A percentile compares a stretch with the other conserved stretches of the same genome.
These are phyloP conservation scores for Cavia porcellus DNA, from an alignment of 2,113 vertebrate genomes.

Conservation along the genomic window DNA sequence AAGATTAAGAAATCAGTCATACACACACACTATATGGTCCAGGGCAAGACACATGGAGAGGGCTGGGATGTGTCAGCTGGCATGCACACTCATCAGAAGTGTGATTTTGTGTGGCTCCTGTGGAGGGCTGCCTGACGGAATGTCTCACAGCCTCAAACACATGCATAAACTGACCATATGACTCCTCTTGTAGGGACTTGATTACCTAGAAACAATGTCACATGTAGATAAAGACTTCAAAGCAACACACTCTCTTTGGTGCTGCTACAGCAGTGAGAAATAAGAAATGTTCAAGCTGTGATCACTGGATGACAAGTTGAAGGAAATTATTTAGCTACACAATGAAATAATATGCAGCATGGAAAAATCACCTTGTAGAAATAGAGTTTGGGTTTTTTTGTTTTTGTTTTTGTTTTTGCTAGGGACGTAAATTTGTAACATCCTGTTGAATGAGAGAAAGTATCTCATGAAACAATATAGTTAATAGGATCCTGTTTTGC, in stretches of 20 bases:
- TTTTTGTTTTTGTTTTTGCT: conserved; percentile 37
- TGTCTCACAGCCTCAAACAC: conserved; percentile 34
- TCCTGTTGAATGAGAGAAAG: not conserved
- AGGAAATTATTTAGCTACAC: not conserved
- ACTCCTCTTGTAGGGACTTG: conserved; percentile 28
- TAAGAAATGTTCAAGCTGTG: conserved; percentile 15
- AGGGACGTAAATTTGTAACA: not conserved
- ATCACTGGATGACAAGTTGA: not conserved
- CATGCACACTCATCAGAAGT: not conserved
- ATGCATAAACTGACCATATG: conserved; percentile 29
- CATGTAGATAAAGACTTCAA: conserved; percentile 2
- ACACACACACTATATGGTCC: not conserved
- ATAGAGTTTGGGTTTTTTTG: too few species aligned
- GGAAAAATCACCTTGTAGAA: not conserved
- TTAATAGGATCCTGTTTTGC: not conserved
- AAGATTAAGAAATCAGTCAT: not conserved
- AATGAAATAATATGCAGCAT: not conserved
- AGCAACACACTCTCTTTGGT: conserved; percentile 17
- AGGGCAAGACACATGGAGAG: not conserved
- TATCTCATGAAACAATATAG: not conserved
- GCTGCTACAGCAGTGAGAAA: conserved; percentile 1
- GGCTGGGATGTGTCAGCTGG: not conserved
- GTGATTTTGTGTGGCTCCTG: conserved; percentile 24
- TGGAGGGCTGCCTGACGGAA: not conserved
- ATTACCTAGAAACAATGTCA: conserved; percentile 59